These are phyloP conservation scores for Todiramphus chloris DNA, from an alignment of 2,113 vertebrate species.

Conservation along the genomic window DNA sequence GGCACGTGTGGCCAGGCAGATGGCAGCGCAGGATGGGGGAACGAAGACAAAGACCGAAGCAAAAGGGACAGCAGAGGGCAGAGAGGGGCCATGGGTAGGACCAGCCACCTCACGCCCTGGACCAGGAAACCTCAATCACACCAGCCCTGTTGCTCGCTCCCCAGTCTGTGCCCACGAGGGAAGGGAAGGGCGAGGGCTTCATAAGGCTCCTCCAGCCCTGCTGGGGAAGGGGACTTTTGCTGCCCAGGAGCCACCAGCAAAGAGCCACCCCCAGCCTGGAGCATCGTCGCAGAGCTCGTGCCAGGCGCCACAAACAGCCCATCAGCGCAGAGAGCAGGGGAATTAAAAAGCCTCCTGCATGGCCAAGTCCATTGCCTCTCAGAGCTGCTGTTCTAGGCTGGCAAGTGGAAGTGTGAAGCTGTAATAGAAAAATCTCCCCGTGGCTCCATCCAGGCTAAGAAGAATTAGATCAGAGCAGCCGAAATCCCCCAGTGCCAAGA, in stretches of 20 bases:
- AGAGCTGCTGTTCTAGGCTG: not conserved
- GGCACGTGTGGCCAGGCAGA: not conserved
- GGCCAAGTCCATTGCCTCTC: not conserved
- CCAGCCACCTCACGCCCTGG: fast-evolving
- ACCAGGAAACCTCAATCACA: not conserved
- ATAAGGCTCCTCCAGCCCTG: not conserved
- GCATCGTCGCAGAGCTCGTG: not conserved
- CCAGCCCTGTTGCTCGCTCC: not conserved
- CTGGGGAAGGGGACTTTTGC: too few relatives aligned
- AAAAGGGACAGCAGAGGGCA: not conserved
- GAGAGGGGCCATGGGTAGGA: not conserved
- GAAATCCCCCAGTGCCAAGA: not conserved
- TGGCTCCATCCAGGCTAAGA: not conserved
- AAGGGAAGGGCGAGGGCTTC: not conserved
- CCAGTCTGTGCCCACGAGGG: fast-evolving
- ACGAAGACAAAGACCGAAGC: not conserved
- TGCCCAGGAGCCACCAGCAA: not conserved
- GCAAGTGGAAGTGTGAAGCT: not conserved
- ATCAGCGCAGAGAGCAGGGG: not conserved
- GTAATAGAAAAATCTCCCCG: not conserved
- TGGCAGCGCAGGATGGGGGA: not conserved
- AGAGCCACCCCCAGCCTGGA: not conserved
- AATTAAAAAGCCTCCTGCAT: not conserved
- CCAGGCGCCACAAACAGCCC: not conserved
- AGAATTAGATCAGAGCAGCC: not conserved